Conservation (phyloP, 2,888 invertebrate genomes). For the Hydraecia micacea region DNA sequence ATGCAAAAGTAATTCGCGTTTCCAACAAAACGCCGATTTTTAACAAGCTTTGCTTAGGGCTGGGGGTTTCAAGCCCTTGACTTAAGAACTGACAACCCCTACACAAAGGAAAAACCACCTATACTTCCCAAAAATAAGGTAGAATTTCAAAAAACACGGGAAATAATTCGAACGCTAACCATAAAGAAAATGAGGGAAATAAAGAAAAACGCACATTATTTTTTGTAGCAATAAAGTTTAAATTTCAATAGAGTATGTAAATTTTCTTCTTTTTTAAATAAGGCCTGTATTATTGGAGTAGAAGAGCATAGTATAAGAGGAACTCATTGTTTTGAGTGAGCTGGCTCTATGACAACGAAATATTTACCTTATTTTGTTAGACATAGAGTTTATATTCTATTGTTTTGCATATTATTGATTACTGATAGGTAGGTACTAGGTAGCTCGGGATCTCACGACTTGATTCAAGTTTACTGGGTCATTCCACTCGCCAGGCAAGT, state of each 20-base stretch:
- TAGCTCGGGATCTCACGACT: slow-evolving; percentile 56
- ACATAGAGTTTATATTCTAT: neutral
- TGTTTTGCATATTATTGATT: slow-evolving; percentile 62
- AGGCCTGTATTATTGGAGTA: slow-evolving; percentile 55
- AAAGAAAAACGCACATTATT: slow-evolving; percentile 67
- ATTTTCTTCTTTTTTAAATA: slow-evolving; percentile 63
- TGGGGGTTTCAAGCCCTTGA: slow-evolving; percentile 61
- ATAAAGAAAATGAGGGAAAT: slow-evolving; percentile 57
- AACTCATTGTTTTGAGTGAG: slow-evolving; percentile 61
- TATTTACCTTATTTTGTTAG: neutral
- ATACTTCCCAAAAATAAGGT: fast-evolving
- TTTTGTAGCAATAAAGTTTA: slow-evolving; percentile 66
- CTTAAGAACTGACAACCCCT: slow-evolving; percentile 47
- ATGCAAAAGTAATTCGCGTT: slow-evolving; percentile 64
- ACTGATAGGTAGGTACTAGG: slow-evolving; percentile 45
- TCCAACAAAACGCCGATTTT: slow-evolving; percentile 68
- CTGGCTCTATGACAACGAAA: neutral
- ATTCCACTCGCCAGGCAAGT: slow-evolving; percentile 67
- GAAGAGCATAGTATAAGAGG: slow-evolving; percentile 56
- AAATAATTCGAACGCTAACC: slow-evolving; percentile 32
- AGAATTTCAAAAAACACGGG: neutral
- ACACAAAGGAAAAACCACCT: slow-evolving; percentile 25
- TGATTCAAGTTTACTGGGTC: slow-evolving; percentile 72
- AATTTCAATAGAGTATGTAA: slow-evolving; percentile 63
- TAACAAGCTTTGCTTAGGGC: slow-evolving; percentile 67